Evolutionary conservation across 1,140 invertebrate genomes (phyloP).

Genomic region (Pogonognathellus flavescens): DNA sequence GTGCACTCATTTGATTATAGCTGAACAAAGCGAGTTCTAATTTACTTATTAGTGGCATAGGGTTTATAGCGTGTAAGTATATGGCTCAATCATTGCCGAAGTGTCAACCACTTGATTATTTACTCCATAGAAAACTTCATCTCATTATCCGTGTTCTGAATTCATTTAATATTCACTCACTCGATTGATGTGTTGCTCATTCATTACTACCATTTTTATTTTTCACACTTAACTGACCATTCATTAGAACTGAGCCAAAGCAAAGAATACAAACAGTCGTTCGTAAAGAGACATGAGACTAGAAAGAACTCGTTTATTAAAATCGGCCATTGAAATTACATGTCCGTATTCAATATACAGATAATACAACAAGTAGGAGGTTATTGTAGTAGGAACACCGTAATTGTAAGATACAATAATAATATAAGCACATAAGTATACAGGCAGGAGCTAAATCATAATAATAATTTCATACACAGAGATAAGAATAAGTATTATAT

Average conservation of each 20-base stretch:
- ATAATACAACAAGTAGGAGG: background rate
- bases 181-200: background rate
- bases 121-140: background rate
- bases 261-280: background rate
- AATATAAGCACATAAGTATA: background rate
- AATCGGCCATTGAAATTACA: background rate
- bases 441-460: background rate
- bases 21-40: too few relatives aligned
- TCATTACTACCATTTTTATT: slow-evolving; percentile 4
- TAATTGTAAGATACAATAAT: background rate
- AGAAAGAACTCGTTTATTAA: slow-evolving; percentile 34
- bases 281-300: background rate
- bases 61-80: background rate
- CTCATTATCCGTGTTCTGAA: background rate
- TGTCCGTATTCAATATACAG: background rate
- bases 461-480: too few relatives aligned
- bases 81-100: background rate
- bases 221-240: background rate
- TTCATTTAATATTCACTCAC: background rate
- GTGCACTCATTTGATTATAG: too few relatives aligned
- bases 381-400: background rate
- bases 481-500: too few relatives aligned
- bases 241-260: slow-evolving; percentile 2
- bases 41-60: too few relatives aligned
- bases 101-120: slow-evolving; percentile 6